Evolutionary conservation across 2,888 invertebrate species (phyloP), one percentile per base, ranked within the genome.

Genomic region (Hoplodrina blanda): DNA sequence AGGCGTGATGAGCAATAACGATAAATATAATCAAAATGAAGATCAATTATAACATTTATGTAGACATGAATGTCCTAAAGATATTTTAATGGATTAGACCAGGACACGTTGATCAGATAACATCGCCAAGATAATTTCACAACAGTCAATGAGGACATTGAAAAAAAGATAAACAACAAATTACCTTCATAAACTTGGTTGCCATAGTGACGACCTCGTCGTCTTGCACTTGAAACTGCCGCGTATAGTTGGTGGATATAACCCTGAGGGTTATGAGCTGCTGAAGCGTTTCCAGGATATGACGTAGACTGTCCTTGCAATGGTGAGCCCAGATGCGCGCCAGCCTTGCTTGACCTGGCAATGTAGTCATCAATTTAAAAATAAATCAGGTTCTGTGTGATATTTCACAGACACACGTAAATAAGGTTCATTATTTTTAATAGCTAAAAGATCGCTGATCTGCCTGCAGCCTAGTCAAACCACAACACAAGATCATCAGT

Each of bases 181-280:
- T 84, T 90, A 97, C 97, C 96, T 98, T 99, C 97, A 99, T 97
- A 62, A 99, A 97, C 96, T 98, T 98, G 20, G 99, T 98, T 1
- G 98, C 98, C 72, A 98, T 97, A 20, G 98, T 98, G 68, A 99
- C 98, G 70, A 97, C 97, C 62, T 97, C 97, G 81, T 99, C 98
- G 88, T 99, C 98, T 90, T 99, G 98, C 59, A 99, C 97, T 72
- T 97, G 97, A 86, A 97, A 98, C 85, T 97, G 97, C 59, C 97
- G 92, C 41, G 97, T 96, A 89, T 97, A 98, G 76, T 97, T 97
- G 4, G 97, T 97, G 53, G 98, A 97, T 74, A 99, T 97, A 13
- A 99, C 98, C 89, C 98, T 97, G 25, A 99, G 95, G 0, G 99
- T 98, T 79, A 99, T 98, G 56, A 99, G 96, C 90, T 99, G 99